Evolutionary conservation across 2,888 invertebrate species (phyloP), one percentile per base, ranked within the genome.

Genomic region (Cryptus armator): DNA sequence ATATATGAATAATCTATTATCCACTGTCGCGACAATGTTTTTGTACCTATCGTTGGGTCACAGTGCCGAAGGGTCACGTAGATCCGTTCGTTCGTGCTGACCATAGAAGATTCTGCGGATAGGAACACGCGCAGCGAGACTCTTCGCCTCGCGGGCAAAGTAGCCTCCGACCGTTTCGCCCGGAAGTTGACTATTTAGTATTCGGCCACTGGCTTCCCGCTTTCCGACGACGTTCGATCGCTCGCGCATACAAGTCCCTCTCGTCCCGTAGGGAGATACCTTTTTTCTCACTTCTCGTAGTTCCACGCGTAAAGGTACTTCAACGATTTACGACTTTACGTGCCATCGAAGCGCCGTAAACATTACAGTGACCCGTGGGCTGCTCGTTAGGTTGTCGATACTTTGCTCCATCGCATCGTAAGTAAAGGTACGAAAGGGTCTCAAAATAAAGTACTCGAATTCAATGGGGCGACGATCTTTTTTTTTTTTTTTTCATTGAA

Each of bases 191-290:
- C 84, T 87, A 82, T 79, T 87, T 87, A 87, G 84, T 87, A 87
- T 87, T 87, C 87, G 84, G 82, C 48, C 78, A 84, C 82, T 84
- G 74, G 71, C 82, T 75, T 85, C 83, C 53, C 86, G 87, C 86
- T 90, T 89, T 89, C 89, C 90, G 88, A 87, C 85, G 32, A 2
- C 59, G 76, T 85, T 85, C 87, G 68, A 62, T 72, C 74, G n/a
- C 72, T 19, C 74, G 70, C 46, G 29, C 48, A 32, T 86, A 85
- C 85, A 9, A 37, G 37, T 86, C 84, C 84, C 84, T 86, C 56
- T 10, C 71, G 14, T 24, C 7, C 14, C 24, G n/a, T 10, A 67
- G 29, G 37, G 64, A 66, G 66, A 66, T n/a, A 16, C 51, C 72
- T 44, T 44, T 64, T 51, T 14, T 70, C 29, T 62, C 64, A 19